Evolutionary conservation across 2,888 invertebrate genomes (phyloP), one percentile per base, ranked within the genome.

Genomic region (Lasioglossum pauxillum): DNA sequence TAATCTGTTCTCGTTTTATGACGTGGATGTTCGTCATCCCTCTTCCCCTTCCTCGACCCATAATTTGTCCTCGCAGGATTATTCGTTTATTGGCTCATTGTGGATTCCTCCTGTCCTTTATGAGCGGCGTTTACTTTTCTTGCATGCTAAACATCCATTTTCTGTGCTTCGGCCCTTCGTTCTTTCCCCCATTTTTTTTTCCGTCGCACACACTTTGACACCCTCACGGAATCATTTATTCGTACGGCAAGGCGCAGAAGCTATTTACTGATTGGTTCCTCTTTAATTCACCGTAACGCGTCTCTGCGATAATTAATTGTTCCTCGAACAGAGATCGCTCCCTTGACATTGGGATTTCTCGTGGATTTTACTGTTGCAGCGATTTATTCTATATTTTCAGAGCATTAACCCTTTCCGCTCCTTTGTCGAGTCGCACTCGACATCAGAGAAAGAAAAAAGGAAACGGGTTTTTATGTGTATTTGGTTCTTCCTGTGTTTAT

Each of bases 11-110:
- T 64, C 71, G 67, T 78, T 79, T 75, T 57, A 78, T 75, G 76
- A 57, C 46, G 72, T 38, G 27, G 27, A 64, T 49, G 71, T 44
- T 81, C 74, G 64, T 76, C 80, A 77, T 49, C 67, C 79, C 64
- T 71, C 80, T 64, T 16, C 46, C 72, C 79, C 77, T 41, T 69
- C 79, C 23, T 44, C 69, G 77, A 83, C 67, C 77, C 83, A 81
- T 78, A 78, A 60, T 80, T 84, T 87, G 86, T 74, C 86, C 86
- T 83, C 80, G 87, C 82, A 80, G 88, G 87, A 89, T 92, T 93
- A 93, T 93, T 93, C 92, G 91, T 91, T 93, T 93, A 93, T 92
- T 91, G 91, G 90, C 92, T 92, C 93, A 93, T 93, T 92, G 93
- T 92, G 88, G 89, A 93, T 93, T 93, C 93, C 92, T 92, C 91